Evolutionary conservation across 2,888 invertebrate species (phyloP), one percentile per base, ranked within the genome.

Genomic region (Eilema caniola): DNA sequence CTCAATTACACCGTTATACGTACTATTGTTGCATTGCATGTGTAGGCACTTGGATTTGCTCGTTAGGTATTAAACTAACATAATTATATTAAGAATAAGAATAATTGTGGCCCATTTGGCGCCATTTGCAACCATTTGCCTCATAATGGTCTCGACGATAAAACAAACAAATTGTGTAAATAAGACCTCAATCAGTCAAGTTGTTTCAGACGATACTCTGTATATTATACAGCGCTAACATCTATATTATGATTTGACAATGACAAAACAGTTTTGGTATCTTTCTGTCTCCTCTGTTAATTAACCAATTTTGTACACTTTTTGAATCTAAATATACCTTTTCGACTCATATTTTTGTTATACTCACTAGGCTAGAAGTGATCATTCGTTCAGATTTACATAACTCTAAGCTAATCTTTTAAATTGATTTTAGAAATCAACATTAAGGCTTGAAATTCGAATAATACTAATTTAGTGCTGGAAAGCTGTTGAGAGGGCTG

Each of bases 71-170:
- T 53, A n/a, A 53, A 53, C 53, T 53, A 53, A n/a, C 53, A 53
- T 53, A 53, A 53, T 53, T 53, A 53, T 53, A n/a, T n/a, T n/a
- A 53, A n/a, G n/a, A 53, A 53, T n/a, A 53, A 53, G 53, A 53
- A 53, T 53, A 53, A 53, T 53, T 53, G 53, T 53, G 20, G 53
- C 2, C 53, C 20, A 10, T n/a, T 53, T 53, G n/a, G 10, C n/a
- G 53, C n/a, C n/a, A 53, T 53, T 53, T n/a, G n/a, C 53, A n/a
- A 8, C n/a, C n/a, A n/a, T n/a, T n/a, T n/a, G n/a, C n/a, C 53
- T n/a, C 1, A 53, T 7, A 53, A 10, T n/a, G n/a, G 53, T 53
- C 10, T 53, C 53, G n/a, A n/a, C 53, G 53, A 53, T 53, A 53
- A n/a, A 53, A 53, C 53, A 10, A 53, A 53, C 53, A 53, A 53